Percentiles rank a stretch among this genome's conserved stretches.
Conservation (phyloP, 2,113 vertebrate genomes). For the Hemiscyllium ocellatum region DNA sequence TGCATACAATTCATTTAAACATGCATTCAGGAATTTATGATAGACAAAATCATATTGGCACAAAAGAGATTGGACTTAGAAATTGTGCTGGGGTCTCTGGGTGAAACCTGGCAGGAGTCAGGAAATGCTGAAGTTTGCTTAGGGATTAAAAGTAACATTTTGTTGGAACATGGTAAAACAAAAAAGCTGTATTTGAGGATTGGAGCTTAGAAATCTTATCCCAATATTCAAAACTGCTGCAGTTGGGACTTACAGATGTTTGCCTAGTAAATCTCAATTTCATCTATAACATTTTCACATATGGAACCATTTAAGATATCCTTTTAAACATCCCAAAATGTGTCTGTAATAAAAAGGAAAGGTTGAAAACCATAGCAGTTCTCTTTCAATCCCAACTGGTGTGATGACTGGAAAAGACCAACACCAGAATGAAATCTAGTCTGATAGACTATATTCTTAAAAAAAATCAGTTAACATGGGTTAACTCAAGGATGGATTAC, state of each 20-base stretch:
- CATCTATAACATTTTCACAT: background rate
- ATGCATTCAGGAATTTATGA: background rate
- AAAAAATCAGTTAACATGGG: too few species aligned
- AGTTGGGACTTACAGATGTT: background rate
- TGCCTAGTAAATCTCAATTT: background rate
- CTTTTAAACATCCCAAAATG: too few species aligned
- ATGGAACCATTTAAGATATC: background rate
- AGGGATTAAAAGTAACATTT: conserved; percentile 8
- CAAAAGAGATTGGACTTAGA: conserved; percentile 2
- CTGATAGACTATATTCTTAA: too few species aligned
- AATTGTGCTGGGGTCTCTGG: background rate
- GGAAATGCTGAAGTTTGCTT: background rate
- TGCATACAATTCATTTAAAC: background rate
- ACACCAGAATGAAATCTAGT: too few species aligned
- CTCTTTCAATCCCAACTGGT: too few species aligned
- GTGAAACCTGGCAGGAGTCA: background rate
- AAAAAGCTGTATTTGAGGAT: background rate
- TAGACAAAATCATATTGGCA: background rate
- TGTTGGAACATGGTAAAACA: background rate
- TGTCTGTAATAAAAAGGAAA: background rate
- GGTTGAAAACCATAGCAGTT: background rate
- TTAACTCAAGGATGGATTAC: too few species aligned
- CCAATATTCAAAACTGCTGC: background rate
- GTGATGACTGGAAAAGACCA: too few species aligned
- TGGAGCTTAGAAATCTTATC: background rate